Conservation (phyloP, 2,113 vertebrate genomes). For the Podiceps cristatus region DNA sequence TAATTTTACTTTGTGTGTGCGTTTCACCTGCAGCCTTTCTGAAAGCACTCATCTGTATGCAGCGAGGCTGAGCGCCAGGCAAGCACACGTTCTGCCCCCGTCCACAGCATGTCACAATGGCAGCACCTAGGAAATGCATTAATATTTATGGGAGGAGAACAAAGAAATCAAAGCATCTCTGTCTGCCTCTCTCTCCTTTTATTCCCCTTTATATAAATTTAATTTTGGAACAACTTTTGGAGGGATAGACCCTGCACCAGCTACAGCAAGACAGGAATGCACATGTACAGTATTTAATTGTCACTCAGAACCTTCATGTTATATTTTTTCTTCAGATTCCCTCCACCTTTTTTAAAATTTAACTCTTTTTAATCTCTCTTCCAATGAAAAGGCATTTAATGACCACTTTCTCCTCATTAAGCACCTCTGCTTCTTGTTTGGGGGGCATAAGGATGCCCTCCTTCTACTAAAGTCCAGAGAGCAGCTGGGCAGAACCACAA, state of each 20-base stretch:
- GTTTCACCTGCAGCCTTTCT: not conserved
- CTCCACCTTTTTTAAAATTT: not conserved
- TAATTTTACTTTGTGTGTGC: not conserved
- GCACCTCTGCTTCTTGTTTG: not conserved
- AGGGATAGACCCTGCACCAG: rapidly evolving
- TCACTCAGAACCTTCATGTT: not conserved
- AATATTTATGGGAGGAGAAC: slow-evolving; percentile 46
- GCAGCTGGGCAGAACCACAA: not conserved
- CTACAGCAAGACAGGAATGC: rapidly evolving
- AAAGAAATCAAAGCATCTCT: slow-evolving; percentile 37
- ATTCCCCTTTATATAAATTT: not conserved
- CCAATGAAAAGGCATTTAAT: not conserved
- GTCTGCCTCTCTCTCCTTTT: not conserved
- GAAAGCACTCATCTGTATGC: slow-evolving; percentile 45
- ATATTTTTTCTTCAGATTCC: not conserved
- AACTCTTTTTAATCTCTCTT: not conserved
- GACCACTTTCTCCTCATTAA: not conserved
- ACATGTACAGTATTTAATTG: not conserved
- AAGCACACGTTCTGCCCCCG: not conserved
- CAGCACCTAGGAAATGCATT: slow-evolving; percentile 32
- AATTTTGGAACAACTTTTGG: not conserved
- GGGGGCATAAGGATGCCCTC: rapidly evolving
- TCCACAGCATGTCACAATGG: not conserved
- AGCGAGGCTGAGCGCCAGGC: not conserved
- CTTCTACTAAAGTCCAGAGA: not conserved